These are phyloP conservation scores for Seira musarum DNA, from an alignment of 2,888 invertebrate species.

Conservation along the genomic window DNA sequence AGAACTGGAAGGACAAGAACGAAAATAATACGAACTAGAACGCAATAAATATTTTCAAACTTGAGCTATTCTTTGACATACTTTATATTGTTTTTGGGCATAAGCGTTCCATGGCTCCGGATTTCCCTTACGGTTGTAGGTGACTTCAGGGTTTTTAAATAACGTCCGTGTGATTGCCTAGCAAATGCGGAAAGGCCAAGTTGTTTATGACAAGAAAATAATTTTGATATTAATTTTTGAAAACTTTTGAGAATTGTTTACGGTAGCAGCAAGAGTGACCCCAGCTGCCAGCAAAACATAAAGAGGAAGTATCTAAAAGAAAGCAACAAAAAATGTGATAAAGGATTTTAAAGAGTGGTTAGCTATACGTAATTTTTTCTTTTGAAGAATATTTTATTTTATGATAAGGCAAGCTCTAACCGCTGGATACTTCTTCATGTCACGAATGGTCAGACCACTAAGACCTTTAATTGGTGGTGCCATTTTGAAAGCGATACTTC, in stretches of 20 bases:
- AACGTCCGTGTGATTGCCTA: constrained; percentile 46
- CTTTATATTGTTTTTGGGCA: constrained; percentile 63
- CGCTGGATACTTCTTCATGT: constrained; percentile 46
- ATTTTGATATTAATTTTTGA: no score
- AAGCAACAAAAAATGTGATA: constrained; percentile 4
- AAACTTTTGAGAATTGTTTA: no score
- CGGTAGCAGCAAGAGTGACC: constrained; percentile 16
- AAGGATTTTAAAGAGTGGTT: not conserved
- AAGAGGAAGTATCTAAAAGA: constrained; percentile 36
- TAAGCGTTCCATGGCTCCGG: constrained; percentile 66
- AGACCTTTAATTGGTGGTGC: constrained; percentile 51
- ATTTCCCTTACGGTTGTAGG: constrained; percentile 52
- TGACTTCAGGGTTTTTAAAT: constrained; percentile 63
- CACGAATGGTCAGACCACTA: constrained; percentile 32
- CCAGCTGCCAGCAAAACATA: constrained; percentile 28
- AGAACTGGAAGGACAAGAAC: constrained; percentile 28
- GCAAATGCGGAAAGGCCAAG: not conserved
- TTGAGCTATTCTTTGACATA: constrained; percentile 23
- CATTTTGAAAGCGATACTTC: constrained; percentile 39
- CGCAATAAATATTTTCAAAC: not conserved
- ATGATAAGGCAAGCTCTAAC: constrained; percentile 22
- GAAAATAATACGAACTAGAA: not conserved
- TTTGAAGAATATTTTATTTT: not conserved
- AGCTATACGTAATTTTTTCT: not conserved
- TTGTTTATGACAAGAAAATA: no score